Evolutionary conservation across 1,140 invertebrate genomes (phyloP).

Genomic region (Pseudoatta argentina): DNA sequence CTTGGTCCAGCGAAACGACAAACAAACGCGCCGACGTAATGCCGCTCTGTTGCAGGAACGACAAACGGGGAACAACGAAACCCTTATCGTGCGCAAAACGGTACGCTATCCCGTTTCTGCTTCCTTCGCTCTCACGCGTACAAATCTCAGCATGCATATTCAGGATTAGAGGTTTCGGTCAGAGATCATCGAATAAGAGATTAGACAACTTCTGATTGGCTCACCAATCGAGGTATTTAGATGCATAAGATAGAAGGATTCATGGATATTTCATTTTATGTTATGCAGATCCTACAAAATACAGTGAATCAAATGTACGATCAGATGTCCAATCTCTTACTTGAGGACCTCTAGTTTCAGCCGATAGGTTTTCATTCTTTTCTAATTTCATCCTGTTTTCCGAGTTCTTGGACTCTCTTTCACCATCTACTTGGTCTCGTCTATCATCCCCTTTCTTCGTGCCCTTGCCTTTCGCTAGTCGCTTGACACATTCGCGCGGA

Average conservation of each 20-base stretch:
- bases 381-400: not conserved
- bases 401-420: slow-evolving; percentile 5
- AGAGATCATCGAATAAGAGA: too few relatives aligned
- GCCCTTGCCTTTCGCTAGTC: slow-evolving; percentile 28
- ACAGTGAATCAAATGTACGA: too few relatives aligned
- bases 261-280: too few relatives aligned
- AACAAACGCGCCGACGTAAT: slow-evolving; percentile 11
- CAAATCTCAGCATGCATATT: slow-evolving; percentile 53
- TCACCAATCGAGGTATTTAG: too few relatives aligned
- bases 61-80: slow-evolving; percentile 36
- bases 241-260: too few relatives aligned
- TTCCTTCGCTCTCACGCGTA: slow-evolving; percentile 70
- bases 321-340: too few relatives aligned
- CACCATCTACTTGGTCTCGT: not conserved
- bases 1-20: slow-evolving; percentile 6
- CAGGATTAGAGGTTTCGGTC: slow-evolving; percentile 58
- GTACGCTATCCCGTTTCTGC: slow-evolving; percentile 71
- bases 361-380: slow-evolving; percentile 47
- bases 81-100: slow-evolving; percentile 71
- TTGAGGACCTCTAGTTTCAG: slow-evolving; percentile 41
- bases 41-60: not conserved
- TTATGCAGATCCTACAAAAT: too few relatives aligned
- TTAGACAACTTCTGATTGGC: too few relatives aligned
- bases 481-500: slow-evolving; percentile 73
- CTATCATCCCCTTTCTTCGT: slow-evolving; percentile 20